Percentiles rank a stretch among this genome's conserved stretches.
These are phyloP conservation scores for Heptranchias perlo DNA, from an alignment of 2,113 vertebrate species.

Conservation along the genomic window DNA sequence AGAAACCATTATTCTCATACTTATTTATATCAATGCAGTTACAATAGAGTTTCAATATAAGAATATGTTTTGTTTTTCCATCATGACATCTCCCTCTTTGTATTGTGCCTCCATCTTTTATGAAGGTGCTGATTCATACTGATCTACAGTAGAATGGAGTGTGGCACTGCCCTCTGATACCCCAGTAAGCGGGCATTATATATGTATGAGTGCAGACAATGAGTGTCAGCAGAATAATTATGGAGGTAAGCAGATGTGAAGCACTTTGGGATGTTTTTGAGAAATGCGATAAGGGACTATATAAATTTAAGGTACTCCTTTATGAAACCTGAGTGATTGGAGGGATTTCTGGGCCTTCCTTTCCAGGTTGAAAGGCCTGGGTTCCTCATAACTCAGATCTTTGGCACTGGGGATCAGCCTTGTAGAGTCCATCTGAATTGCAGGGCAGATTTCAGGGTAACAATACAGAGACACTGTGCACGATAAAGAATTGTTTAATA, in stretches of 20 bases:
- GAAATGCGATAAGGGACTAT: background rate
- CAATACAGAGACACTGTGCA: background rate
- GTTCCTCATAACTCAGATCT: background rate
- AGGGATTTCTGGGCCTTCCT: background rate
- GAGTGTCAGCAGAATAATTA: background rate
- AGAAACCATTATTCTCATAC: background rate
- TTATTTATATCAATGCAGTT: background rate
- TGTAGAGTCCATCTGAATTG: background rate
- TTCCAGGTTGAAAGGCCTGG: background rate
- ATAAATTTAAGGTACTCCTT: background rate
- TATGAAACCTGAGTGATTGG: background rate
- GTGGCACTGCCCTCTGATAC: background rate
- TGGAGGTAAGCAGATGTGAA: background rate
- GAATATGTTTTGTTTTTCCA: background rate
- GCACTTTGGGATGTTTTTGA: background rate
- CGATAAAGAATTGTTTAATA: background rate
- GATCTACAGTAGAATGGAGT: background rate
- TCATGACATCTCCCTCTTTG: background rate
- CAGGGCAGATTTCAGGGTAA: background rate
- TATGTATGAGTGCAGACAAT: background rate
- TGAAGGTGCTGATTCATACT: background rate
- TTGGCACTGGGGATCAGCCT: background rate
- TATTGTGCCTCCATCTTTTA: background rate
- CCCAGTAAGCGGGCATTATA: background rate
- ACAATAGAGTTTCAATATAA: background rate